phyloP scores from a whole-genome alignment of 2,113 vertebrate genomes.

The Ursus arctos region DNA sequence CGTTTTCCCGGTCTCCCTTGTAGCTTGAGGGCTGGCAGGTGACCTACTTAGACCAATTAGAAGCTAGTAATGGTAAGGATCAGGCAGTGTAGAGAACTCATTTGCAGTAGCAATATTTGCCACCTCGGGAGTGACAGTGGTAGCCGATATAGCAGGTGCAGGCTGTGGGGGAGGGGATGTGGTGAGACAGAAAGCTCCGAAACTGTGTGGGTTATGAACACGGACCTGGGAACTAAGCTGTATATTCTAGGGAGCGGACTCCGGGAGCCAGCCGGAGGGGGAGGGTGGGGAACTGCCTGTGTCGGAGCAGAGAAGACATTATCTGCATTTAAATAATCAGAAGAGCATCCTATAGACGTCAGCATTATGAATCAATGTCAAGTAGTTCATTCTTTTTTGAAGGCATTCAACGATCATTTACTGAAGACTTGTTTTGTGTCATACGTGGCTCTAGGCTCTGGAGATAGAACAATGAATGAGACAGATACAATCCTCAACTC shows the following conservation, averaged over 20 bases:
- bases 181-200: background rate
- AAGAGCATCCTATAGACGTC: constrained; percentile 7
- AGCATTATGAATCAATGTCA: constrained; percentile 31
- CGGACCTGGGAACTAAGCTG: background rate
- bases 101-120: background rate
- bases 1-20: background rate
- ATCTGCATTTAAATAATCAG: constrained; percentile 50
- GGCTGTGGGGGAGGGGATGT: background rate
- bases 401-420: background rate
- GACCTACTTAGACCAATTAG: background rate
- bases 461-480: constrained; percentile 29
- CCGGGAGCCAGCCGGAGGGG: background rate
- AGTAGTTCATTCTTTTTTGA: constrained; percentile 36
- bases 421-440: background rate
- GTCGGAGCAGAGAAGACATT: constrained; percentile 21
- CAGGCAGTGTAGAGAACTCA: background rate
- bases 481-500: background rate
- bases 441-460: background rate
- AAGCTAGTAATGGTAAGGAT: background rate
- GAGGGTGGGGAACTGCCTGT: background rate
- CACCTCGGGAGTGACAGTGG: background rate
- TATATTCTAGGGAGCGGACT: background rate
- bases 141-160: background rate
- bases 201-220: constrained; percentile 22
- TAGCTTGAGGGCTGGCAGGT: background rate